Conservation (phyloP, 2,113 vertebrate genomes). For the Orycteropus afer region DNA sequence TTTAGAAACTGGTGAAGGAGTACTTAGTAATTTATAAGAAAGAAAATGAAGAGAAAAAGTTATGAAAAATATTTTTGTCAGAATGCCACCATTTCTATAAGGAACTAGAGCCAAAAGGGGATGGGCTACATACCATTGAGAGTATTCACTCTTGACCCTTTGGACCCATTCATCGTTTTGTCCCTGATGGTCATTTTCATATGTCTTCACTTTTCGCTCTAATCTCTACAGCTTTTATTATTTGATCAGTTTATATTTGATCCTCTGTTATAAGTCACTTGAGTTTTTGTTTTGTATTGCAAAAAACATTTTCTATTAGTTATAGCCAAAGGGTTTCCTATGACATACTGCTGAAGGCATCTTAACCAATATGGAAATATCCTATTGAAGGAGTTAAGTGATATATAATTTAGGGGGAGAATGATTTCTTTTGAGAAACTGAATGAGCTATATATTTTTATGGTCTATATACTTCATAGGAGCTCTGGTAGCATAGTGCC, state of each 20-base stretch:
- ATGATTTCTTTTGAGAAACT: neutral
- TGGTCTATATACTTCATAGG: neutral
- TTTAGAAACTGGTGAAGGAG: constrained; percentile 2
- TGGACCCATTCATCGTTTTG: neutral
- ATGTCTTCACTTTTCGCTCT: neutral
- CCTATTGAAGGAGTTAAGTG: neutral
- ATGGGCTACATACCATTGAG: neutral
- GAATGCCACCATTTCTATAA: neutral
- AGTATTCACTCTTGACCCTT: neutral
- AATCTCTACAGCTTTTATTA: neutral
- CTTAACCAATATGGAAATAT: neutral
- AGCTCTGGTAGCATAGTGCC: too few species aligned
- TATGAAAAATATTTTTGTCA: neutral
- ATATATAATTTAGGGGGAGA: neutral
- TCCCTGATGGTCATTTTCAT: neutral
- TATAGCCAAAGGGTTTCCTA: neutral
- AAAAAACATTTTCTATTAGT: neutral
- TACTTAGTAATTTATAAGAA: neutral
- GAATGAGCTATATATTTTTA: neutral
- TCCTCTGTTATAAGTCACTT: neutral
- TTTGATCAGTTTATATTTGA: neutral
- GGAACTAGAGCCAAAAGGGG: neutral
- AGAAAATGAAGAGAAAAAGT: neutral
- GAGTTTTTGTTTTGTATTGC: neutral
- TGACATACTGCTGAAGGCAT: neutral